Evolutionary conservation across 2,113 vertebrate species (phyloP).

Genomic region (Dendrocopos noguchii): DNA sequence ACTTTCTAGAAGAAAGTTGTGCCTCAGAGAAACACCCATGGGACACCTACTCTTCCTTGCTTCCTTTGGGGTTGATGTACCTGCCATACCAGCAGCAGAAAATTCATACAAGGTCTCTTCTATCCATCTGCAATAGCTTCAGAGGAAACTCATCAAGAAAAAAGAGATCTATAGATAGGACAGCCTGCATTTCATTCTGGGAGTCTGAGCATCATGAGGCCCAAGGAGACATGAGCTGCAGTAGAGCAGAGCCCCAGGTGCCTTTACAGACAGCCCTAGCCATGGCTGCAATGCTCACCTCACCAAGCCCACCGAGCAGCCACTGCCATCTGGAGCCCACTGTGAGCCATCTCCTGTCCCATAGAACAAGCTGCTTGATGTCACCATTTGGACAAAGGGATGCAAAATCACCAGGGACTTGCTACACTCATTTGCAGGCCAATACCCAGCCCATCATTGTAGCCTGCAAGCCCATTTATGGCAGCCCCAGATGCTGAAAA

Average conservation of each 20-base stretch:
- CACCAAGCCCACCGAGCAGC: accelerated
- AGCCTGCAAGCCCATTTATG: background rate
- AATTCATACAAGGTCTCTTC: background rate
- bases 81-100: background rate
- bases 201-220: background rate
- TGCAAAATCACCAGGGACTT: background rate
- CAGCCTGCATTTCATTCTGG: background rate
- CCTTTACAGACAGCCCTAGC: background rate
- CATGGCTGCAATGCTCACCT: accelerated
- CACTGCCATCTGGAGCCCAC: accelerated
- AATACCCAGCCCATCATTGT: background rate
- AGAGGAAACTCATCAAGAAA: background rate
- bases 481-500: background rate
- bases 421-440: background rate
- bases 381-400: background rate
- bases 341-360: background rate
- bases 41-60: background rate
- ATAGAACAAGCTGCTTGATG: background rate
- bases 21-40: background rate
- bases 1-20: background rate
- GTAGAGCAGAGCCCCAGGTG: background rate
- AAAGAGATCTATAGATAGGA: background rate
- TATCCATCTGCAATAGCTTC: background rate
- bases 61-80: background rate
- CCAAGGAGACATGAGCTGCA: background rate